phyloP scores from a whole-genome alignment of 2,888 invertebrate genomes.

The Galerucella pusilla region DNA sequence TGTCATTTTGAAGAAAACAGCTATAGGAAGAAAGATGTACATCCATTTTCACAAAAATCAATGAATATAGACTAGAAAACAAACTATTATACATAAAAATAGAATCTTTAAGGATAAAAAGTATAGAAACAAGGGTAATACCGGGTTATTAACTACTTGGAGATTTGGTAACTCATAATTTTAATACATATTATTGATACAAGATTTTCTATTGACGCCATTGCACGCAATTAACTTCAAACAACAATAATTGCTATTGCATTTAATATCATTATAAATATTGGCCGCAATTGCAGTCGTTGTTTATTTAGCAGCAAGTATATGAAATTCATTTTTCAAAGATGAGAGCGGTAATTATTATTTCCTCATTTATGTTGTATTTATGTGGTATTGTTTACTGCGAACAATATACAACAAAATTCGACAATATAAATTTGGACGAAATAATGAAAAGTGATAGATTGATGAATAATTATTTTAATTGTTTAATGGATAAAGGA shows the following conservation, averaged over 20 bases:
- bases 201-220: no score
- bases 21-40: no score
- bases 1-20: no score
- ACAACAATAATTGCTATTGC: neutral
- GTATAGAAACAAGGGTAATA: no score
- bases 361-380: neutral
- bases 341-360: neutral
- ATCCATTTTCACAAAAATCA: no score
- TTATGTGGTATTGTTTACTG: neutral
- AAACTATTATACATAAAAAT: no score
- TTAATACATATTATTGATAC: no score
- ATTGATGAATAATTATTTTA: constrained; percentile 72
- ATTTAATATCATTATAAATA: neutral
- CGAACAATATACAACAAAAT: constrained; percentile 72
- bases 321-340: neutral
- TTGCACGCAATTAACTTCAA: neutral
- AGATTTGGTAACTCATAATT: no score
- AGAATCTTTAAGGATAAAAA: no score
- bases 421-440: constrained; percentile 76
- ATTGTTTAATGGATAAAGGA: constrained; percentile 73
- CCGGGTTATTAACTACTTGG: no score
- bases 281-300: neutral
- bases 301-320: neutral
- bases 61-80: no score
- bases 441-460: constrained; percentile 75